Evolutionary conservation across 2,113 vertebrate species (phyloP).

Genomic region (Benitochromis conjunctus): DNA sequence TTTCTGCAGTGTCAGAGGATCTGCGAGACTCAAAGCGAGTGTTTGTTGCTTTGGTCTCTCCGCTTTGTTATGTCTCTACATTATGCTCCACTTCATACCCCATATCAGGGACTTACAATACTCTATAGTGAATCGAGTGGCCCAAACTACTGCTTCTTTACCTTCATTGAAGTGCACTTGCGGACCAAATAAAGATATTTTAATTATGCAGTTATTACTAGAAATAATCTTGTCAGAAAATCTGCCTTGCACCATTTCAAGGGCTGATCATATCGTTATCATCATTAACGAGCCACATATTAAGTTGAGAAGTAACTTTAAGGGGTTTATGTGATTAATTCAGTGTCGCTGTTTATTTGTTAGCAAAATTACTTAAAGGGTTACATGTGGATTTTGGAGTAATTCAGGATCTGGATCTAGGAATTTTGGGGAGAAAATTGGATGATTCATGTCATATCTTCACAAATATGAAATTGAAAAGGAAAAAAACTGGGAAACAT

Average conservation of each 20-base stretch:
- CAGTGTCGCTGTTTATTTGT: not conserved
- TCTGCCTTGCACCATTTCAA: not conserved
- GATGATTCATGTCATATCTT: not conserved
- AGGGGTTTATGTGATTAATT: not conserved
- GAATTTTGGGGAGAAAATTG: not conserved
- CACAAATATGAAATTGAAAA: not conserved
- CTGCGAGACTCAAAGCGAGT: not conserved
- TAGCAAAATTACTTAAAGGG: not conserved
- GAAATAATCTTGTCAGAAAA: not conserved
- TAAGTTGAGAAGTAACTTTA: not conserved
- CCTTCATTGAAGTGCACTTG: not conserved
- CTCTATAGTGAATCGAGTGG: not conserved
- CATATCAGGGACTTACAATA: not conserved
- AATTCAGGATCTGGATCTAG: not conserved
- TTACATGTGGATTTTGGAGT: not conserved
- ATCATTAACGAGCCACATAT: not conserved
- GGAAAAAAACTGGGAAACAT: accelerated
- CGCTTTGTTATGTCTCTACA: not conserved
- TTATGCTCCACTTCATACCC: conserved; percentile 8
- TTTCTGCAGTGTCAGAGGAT: conserved; percentile 51
- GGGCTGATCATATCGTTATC: not conserved
- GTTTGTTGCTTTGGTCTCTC: conserved; percentile 13
- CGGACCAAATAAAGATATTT: not conserved
- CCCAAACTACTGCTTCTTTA: not conserved
- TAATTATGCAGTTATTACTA: not conserved